Conservation (phyloP, 2,797 vertebrate species). For the Euthynnus affinis region DNA sequence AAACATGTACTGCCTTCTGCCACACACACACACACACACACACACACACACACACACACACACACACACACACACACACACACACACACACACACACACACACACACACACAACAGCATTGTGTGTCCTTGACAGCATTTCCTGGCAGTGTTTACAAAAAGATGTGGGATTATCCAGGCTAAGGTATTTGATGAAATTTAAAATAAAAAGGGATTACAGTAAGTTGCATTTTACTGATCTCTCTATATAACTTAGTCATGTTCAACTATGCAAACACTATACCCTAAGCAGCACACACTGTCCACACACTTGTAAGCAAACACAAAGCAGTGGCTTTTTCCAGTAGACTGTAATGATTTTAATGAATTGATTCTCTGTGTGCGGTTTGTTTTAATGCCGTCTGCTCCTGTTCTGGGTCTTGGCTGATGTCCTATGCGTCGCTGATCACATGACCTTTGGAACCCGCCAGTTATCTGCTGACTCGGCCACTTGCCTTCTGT, state of each 20-base stretch:
- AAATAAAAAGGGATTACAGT: not conserved
- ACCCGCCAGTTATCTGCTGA: constrained; percentile 57
- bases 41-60: constrained; percentile 25
- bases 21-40: constrained; percentile 24
- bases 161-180: not conserved
- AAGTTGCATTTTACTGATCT: not conserved
- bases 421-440: not conserved
- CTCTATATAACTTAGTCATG: not conserved
- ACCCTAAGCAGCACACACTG: not conserved
- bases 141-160: not conserved
- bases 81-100: constrained; percentile 17
- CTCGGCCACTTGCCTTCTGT: constrained; percentile 23
- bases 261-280: not conserved
- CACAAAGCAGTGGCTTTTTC: constrained; percentile 11
- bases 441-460: constrained; percentile 53
- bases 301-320: not conserved
- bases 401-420: constrained; percentile 33
- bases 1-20: constrained; percentile 36
- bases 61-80: constrained; percentile 21
- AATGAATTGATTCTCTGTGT: constrained; percentile 26
- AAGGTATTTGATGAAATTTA: not conserved
- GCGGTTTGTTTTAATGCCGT: constrained; percentile 31
- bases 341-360: constrained; percentile 5
- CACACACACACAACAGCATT: constrained; percentile 19
- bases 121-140: constrained; percentile 21